Percentiles rank a stretch among this genome's conserved stretches.
Evolutionary conservation across 1,140 invertebrate genomes (phyloP).

Genomic region (Drosophila nigrodunni): DNA sequence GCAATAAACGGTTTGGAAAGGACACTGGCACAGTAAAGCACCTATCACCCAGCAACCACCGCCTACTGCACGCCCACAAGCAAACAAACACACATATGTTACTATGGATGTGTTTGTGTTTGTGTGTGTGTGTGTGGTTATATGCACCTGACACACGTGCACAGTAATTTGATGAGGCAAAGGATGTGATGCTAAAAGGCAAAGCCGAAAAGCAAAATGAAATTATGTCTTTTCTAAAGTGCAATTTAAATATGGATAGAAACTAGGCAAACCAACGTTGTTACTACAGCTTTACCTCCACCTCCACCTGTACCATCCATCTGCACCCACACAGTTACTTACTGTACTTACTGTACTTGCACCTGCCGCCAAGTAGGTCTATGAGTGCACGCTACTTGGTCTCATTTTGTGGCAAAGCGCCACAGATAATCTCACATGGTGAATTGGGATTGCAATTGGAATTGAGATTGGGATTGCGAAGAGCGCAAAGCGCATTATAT

Average conservation of each 20-base stretch:
- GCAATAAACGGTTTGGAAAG: slow-evolving; percentile 49
- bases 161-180: slow-evolving; percentile 72
- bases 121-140: slow-evolving; percentile 19
- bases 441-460: slow-evolving; percentile 16
- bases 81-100: not conserved
- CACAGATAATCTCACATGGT: slow-evolving; percentile 58
- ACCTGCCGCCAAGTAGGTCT: slow-evolving; percentile 30
- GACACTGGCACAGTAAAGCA: slow-evolving; percentile 6
- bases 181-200: slow-evolving; percentile 48
- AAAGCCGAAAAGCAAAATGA: slow-evolving; percentile 67
- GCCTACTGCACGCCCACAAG: not conserved
- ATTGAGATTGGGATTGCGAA: slow-evolving; percentile 28
- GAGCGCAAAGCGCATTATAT: slow-evolving; percentile 52
- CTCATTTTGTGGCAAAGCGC: slow-evolving; percentile 40
- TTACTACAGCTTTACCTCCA: not conserved
- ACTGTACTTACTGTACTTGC: not conserved
- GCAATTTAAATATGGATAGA: slow-evolving; percentile 71
- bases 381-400: slow-evolving; percentile 51
- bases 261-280: slow-evolving; percentile 59
- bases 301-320: not conserved
- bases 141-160: slow-evolving; percentile 68
- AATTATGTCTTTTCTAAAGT: slow-evolving; percentile 77
- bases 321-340: not conserved
- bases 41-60: not conserved
- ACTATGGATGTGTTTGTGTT: not conserved